Base-by-base conservation (phyloP, 2,888 invertebrate species). In the Orthonevra nobilis region DNA sequence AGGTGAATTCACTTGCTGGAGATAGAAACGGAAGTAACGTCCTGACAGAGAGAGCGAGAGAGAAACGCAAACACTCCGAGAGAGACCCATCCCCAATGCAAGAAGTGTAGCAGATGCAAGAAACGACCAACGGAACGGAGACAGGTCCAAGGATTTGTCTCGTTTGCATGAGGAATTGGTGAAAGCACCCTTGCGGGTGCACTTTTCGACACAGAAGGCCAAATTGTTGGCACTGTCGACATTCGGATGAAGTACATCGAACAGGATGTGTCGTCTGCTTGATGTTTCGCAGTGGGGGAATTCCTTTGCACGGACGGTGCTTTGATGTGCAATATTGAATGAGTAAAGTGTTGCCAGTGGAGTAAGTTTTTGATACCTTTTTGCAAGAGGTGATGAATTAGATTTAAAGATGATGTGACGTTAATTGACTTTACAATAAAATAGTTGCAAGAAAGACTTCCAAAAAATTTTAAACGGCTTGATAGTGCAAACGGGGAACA, bases 161-260 rank as follows among this genome's bases (percentile, higher is more conserved):
- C 40, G 14, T 40, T 46, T 50, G 50, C 38, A 34, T 23, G 42
- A 7, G 42, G 32, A 60, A 42, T 56, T 19, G 23, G 1, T 15
- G 26, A 60, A 44, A 32, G 17, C 17, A 63, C 63, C 69, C 75
- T 50, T 60, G 50, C 66, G 30, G 52, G 12, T 20, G 32, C 28
- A 34, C 34, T 30, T 23, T 42, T 30, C 48, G 46, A 54, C 61
- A 52, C 46, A 69, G 56, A 69, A 63, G 75, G 56, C 42, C 63
- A 75, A 56, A 56, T 75, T 63, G 61, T 34, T 75, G 56, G 36
- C 56, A 28, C 30, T 42, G 63, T 48, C 54, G 63, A 63, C 63
- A 75, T 60, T 61, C 32, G 14, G 46, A 44, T 44, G 38, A 48
- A 48, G 60, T 15, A 28, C 34, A 54, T 69, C 40, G 54, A 54